A percentile compares a stretch with the other conserved stretches of the same genome.
phyloP scores from a whole-genome alignment of 2,888 invertebrate species.

The Nephrotoma guestfalica region DNA sequence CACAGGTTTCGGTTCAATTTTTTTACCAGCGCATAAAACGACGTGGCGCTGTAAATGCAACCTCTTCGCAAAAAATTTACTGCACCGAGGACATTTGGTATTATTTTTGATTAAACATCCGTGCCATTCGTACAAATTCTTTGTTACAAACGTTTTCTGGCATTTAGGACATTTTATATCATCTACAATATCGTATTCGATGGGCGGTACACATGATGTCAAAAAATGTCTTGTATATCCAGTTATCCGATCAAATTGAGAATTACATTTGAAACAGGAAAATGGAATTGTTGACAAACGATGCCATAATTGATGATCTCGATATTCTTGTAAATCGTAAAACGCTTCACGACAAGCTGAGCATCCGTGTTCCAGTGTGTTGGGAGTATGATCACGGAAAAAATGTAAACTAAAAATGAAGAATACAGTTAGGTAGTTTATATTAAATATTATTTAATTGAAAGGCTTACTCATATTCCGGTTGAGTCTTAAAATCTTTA shows the following conservation, averaged over 20 bases:
- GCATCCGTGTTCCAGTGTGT: slow-evolving; percentile 29
- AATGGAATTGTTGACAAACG: slow-evolving; percentile 29
- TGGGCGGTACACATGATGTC: background rate
- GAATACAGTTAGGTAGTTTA: background rate
- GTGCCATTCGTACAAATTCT: slow-evolving; percentile 29
- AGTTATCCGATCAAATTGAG: slow-evolving; percentile 21
- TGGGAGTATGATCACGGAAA: slow-evolving; percentile 20
- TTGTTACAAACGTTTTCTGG: slow-evolving; percentile 24
- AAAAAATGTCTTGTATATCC: slow-evolving; percentile 20
- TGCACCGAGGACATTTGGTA: slow-evolving; percentile 26
- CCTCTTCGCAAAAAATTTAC: slow-evolving; percentile 14
- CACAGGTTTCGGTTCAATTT: background rate
- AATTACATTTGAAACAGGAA: slow-evolving; percentile 32
- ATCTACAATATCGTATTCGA: background rate
- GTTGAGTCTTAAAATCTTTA: background rate
- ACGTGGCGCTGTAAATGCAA: slow-evolving; percentile 11
- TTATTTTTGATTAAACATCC: slow-evolving; percentile 23
- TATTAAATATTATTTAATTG: background rate
- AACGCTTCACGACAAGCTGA: slow-evolving; percentile 36
- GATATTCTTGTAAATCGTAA: slow-evolving; percentile 24
- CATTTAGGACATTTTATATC: slow-evolving; percentile 23
- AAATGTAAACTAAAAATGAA: background rate
- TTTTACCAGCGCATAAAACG: slow-evolving; percentile 9
- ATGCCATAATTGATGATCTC: slow-evolving; percentile 34
- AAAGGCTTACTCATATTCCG: background rate